Conservation (phyloP, 2,113 vertebrate genomes). For the Ammodytes dubius region DNA sequence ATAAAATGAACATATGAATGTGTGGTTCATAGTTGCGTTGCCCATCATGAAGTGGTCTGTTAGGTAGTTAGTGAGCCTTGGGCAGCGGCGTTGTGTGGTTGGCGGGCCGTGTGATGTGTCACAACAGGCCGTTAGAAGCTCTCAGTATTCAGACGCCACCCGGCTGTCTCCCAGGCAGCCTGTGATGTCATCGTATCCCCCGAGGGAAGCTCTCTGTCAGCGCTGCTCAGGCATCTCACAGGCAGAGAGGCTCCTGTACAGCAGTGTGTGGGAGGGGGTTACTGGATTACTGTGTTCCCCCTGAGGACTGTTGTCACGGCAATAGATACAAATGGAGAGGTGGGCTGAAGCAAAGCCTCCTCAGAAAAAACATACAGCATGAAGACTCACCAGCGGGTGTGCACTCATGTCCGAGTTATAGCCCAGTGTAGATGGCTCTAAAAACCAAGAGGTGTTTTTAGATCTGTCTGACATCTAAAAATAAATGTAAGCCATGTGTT, state of each 20-base stretch:
- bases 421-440: background rate
- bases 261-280: constrained; percentile 62
- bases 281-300: constrained; percentile 72
- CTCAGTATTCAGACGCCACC: constrained; percentile 72
- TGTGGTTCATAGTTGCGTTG: constrained; percentile 1
- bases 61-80: constrained; percentile 66
- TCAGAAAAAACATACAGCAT: constrained; percentile 54
- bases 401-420: constrained; percentile 9
- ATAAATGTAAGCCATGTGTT: constrained; percentile 5
- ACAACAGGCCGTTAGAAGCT: constrained; percentile 71
- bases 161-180: constrained; percentile 73
- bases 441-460: constrained; percentile 3
- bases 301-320: constrained; percentile 77
- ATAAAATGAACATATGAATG: background rate
- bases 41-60: constrained; percentile 44
- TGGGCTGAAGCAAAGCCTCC: constrained; percentile 54
- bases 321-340: constrained; percentile 77
- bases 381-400: constrained; percentile 17
- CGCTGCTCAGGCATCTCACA: constrained; percentile 66
- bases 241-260: constrained; percentile 51
- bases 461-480: constrained; percentile 1
- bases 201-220: constrained; percentile 71
- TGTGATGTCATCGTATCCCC: constrained; percentile 77
- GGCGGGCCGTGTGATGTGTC: constrained; percentile 71
- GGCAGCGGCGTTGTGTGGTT: constrained; percentile 63